Evolutionary conservation across 2,888 invertebrate species (phyloP), one percentile per base, ranked within the genome.

Genomic region (Melanostoma scalare): DNA sequence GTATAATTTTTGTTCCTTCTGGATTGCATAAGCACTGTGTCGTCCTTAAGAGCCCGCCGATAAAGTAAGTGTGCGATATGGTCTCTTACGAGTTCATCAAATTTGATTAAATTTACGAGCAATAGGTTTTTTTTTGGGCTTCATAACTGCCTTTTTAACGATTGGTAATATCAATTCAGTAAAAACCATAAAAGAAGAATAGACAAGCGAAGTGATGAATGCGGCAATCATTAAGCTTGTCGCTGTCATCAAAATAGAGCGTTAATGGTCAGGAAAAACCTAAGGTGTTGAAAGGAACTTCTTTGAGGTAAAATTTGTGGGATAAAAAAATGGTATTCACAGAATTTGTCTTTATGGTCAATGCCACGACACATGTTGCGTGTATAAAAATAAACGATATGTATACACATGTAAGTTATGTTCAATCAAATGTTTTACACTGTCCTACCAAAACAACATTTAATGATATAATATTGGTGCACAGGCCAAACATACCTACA

Each of bases 31-130:
- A n/a, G 44, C n/a, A n/a, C 30, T 60, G 44, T 60, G 42, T 40
- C 33, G 5, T 58, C 4, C 30, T 56, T 20, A 20, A 20, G 20
- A 20, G 20, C 20, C 20, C 20, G 20, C 20, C 20, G 20, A 20
- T 20, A 20, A 30, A 30, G 4, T 6, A 58, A 3, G 30, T 40
- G 40, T 33, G 36, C 44, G 35, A 55, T 35, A 36, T 67, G 52
- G 67, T 36, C 50, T 56, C 56, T 38, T 52, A 9, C 20, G 68
- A 61, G 48, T 73, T 77, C 72, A 58, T 78, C 55, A 73, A 56
- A 78, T 78, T 82, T 78, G 78, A 82, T 82, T 78, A 78, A 68
- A 82, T 78, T 82, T 82, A 82, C 73, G 82, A 82, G 53, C 60
- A 38, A 63, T 63, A 50, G 30, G 9, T 10, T 36, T 50, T 63